Evolutionary conservation across 1,140 invertebrate genomes (phyloP), one percentile per base, ranked within the genome.

Genomic region (Bombus impatiens): DNA sequence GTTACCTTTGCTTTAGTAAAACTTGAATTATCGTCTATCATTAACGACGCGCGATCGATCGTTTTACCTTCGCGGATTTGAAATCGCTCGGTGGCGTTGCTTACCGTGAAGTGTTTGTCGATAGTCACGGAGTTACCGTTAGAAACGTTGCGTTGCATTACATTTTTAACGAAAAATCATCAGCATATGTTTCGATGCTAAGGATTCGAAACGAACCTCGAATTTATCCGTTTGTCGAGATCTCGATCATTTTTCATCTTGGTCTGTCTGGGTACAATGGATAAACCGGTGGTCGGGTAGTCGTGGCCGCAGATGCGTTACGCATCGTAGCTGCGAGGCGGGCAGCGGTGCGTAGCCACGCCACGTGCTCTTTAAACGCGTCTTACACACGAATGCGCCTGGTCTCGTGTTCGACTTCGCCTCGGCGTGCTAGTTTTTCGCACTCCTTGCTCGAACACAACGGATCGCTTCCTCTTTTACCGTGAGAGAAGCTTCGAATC

Each of bases 351-450:
- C 83, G 83, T 75, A 59, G 71, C 78, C 65, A 47, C 68, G 80
- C 80, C 87, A 85, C 87, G 86, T 89, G 87, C 86, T 88, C 77
- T 78, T 85, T 89, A 80, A 81, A 85, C 79, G 72, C 82, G 70
- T 80, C 67, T 82, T 78, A 78, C 59, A 42, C 79, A 59, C 75
- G 81, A 76, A 35, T 40, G 12, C 12, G 15, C 42, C 22, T 18
- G 28, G 44, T 74, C 40, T 67, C 28, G 78, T 79, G 47, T 83
- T 78, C 77, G 67, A 71, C 83, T 70, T 82, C n/a, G 87, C 70
- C 53, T 78, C 75, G 77, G 32, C 87, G 88, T 71, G 83, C 83
- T 71, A 86, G 83, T 86, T 89, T 89, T 89, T 89, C 87, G 37
- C 87, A 32, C 62, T 53, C 62, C 28, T 81, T 67, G 75, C 71